Conservation (phyloP, 2,888 invertebrate species). For the Campoplex nolae region DNA sequence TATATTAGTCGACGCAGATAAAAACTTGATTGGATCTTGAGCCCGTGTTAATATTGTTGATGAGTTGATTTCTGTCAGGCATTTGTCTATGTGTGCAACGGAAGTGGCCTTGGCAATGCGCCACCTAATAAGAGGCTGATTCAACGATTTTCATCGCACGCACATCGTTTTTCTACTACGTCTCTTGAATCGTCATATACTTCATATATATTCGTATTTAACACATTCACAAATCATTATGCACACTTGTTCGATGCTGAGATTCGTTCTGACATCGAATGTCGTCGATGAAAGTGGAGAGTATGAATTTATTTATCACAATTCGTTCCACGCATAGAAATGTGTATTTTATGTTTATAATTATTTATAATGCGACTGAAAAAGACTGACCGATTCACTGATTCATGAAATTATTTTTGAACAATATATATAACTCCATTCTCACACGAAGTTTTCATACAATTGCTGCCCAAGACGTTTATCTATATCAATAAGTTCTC, state of each 20-base stretch:
- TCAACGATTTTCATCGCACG: constrained; percentile 65
- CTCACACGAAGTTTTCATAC: neutral
- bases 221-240: constrained; percentile 39
- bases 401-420: neutral
- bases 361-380: neutral
- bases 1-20: neutral
- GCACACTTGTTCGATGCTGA: constrained; percentile 31
- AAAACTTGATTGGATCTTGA: constrained; percentile 14
- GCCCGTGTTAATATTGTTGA: constrained; percentile 37
- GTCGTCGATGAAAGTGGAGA: neutral
- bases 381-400: neutral
- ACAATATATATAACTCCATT: too few relatives aligned
- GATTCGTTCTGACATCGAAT: constrained; percentile 7
- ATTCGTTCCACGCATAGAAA: neutral
- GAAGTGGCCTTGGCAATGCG: constrained; percentile 67
- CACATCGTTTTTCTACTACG: constrained; percentile 57
- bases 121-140: constrained; percentile 69
- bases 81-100: constrained; percentile 39
- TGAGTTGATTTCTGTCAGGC: constrained; percentile 47
- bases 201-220: neutral
- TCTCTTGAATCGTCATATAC: constrained; percentile 47
- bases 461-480: neutral
- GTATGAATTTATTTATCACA: constrained; percentile 2
- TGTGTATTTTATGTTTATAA: neutral
- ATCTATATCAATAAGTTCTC: neutral